phyloP scores from a whole-genome alignment of 2,888 invertebrate genomes.

The Augiades crinisus region DNA sequence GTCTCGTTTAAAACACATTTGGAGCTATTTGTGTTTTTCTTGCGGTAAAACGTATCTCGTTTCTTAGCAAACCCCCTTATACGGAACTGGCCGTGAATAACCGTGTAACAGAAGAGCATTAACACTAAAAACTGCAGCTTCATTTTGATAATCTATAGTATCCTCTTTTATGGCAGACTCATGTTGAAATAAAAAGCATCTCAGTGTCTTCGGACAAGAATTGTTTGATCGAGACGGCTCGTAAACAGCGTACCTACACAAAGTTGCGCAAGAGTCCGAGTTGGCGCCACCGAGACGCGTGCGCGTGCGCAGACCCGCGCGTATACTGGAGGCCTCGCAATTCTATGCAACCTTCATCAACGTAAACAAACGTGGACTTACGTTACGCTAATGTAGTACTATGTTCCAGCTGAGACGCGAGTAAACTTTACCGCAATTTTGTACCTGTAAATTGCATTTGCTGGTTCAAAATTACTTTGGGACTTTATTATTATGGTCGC shows the following conservation, averaged over 20 bases:
- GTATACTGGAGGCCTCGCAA: constrained; percentile 77
- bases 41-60: constrained; percentile 64
- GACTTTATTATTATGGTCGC: constrained; percentile 7
- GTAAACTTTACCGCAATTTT: constrained; percentile 13
- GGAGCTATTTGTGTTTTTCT: constrained; percentile 70
- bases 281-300: constrained; percentile 79
- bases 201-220: constrained; percentile 49
- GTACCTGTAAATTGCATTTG: constrained; percentile 7
- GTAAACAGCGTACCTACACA: constrained; percentile 53
- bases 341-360: constrained; percentile 77
- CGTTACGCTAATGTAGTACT: constrained; percentile 48
- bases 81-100: constrained; percentile 61
- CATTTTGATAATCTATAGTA: constrained; percentile 54
- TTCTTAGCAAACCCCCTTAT: constrained; percentile 63
- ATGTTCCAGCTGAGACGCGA: constrained; percentile 13
- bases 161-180: constrained; percentile 44
- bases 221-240: constrained; percentile 54
- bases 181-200: constrained; percentile 55
- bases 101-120: constrained; percentile 57
- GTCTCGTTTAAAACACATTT: constrained; percentile 79
- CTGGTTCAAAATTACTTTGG: too few relatives aligned
- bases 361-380: constrained; percentile 72
- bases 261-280: constrained; percentile 65
- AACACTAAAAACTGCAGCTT: constrained; percentile 66
- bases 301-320: constrained; percentile 75